phyloP scores from a whole-genome alignment of 2,888 invertebrate species.

The Agonopterix subpropinquella region DNA sequence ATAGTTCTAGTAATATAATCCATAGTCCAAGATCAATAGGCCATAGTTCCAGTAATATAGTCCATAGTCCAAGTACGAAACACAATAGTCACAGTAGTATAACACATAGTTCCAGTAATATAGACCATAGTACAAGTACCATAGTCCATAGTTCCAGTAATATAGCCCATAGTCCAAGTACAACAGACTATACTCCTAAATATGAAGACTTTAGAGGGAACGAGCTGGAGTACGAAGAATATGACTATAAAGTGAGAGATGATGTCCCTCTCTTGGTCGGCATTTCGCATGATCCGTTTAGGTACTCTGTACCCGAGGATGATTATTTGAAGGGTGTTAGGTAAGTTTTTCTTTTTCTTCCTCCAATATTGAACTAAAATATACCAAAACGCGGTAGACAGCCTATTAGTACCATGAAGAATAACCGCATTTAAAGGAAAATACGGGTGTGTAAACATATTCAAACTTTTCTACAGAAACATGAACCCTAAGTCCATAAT shows the following conservation, averaged over 20 bases:
- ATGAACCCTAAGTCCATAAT: constrained; percentile 39
- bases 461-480: constrained; percentile 24
- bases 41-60: constrained; percentile 3
- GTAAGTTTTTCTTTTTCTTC: constrained; percentile 23
- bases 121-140: no score
- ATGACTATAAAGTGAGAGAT: constrained; percentile 17
- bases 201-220: constrained; percentile 31
- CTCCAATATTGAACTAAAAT: no score
- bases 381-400: no score
- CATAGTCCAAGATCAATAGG: no score
- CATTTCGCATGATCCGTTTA: constrained; percentile 57
- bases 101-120: no score
- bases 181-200: constrained; percentile 5
- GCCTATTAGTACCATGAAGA: no score
- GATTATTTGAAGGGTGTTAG: constrained; percentile 58
- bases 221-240: constrained; percentile 28
- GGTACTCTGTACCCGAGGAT: constrained; percentile 53
- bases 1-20: no score
- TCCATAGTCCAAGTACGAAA: constrained; percentile 17
- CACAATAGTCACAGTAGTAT: neutral
- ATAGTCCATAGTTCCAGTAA: constrained; percentile 7
- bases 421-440: no score
- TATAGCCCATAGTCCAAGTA: constrained; percentile 19
- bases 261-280: constrained; percentile 43
- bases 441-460: no score